Base-by-base conservation (phyloP, 30 jellyfish, hydroid and myxozoan species). In the Pelagia noctiluca region DNA sequence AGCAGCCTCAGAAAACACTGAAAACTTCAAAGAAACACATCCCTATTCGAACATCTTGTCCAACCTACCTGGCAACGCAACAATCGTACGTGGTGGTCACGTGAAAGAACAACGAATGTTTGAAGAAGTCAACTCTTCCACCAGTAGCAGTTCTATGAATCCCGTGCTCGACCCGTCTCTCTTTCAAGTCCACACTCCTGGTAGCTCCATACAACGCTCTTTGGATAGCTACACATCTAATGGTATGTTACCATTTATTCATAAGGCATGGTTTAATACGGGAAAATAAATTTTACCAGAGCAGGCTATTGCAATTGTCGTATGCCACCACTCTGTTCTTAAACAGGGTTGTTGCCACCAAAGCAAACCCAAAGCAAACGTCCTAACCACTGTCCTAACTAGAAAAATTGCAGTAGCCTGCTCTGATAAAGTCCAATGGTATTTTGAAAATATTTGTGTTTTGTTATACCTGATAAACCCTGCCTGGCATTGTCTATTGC, bases 41-140 rank as follows among this genome's bases (percentile, higher is more conserved):
- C 99, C 99, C 3, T 95, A 95, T 74, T 91, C 83, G 61, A 95
- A 89, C 54, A 95, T 95, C 67, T 71, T 95, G 71, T 79, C 95
- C 18, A 95, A 95, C 33, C 72, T 95, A 47, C 95, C 94, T 37
- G 99, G 99, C 32, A 95, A 95, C 75, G 96, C 99, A 0, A 95
- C 99, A 19, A 95, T 95, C 38, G 83, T 79, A 18, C 96, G 97
- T 5, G 99, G 99, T 29, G 99, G 97, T n/a, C 99, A 95, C 57
- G 96, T 88, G 35, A 94, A 94, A 60, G 96, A 86, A 57, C 50
- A 68, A 12, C 75, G 83, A 8, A 86, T 66, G 66, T n/a, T 86
- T 3, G 88, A 76, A 21, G 88, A 76, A 37, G 19, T 86, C 37
- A 67, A 47, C 57, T 34, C 83, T 1, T 67, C 89, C 2, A 35